Base-by-base conservation (phyloP, 2,888 invertebrate species). In the Geotrupes spiniger region DNA sequence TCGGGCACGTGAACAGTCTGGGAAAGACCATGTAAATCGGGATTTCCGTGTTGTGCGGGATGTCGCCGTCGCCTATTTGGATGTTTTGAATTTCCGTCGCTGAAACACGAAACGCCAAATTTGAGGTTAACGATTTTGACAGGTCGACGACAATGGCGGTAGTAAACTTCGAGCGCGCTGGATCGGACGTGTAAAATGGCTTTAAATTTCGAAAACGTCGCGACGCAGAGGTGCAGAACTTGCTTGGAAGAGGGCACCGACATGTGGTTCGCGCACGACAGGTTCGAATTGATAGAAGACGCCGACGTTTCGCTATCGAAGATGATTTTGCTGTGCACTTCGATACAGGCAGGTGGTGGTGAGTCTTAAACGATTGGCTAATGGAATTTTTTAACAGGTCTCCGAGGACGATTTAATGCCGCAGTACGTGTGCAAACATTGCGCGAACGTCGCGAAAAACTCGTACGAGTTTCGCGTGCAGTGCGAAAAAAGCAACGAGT, bases 41-140 rank as follows among this genome's bases (percentile, higher is more conserved):
- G 64, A 98, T 83, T 56, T 85, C 81, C 37, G 94, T 76, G 54
- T 85, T 85, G 49, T 88, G 82, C 42, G 84, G 79, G 42, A 93
- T 85, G 75, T 96, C 92, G 21, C 97, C 97, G 66, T 92, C 93
- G 1, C 92, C 94, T 53, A 97, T 87, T 79, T 98, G 97, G 68
- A 98, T 94, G 70, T 95, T 97, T 78, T 97, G 97, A 60, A 98
- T 92, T 80, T 98, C 97, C 5, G 96, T 97, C 11, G 94, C 95
- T 92, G 70, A 46, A 58, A 57, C 41, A 42, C 5, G 31, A n/a
- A n/a, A n/a, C 1, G 11, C 11, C 1, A 42, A 29, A n/a, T n/a
- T n/a, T n/a, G n/a, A n/a, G n/a, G n/a, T n/a, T n/a, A n/a, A n/a
- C n/a, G n/a, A n/a, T n/a, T n/a, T n/a, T n/a, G n/a, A n/a, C n/a